Conservation (phyloP, 2,888 invertebrate genomes). For the Phlogophora meticulosa region DNA sequence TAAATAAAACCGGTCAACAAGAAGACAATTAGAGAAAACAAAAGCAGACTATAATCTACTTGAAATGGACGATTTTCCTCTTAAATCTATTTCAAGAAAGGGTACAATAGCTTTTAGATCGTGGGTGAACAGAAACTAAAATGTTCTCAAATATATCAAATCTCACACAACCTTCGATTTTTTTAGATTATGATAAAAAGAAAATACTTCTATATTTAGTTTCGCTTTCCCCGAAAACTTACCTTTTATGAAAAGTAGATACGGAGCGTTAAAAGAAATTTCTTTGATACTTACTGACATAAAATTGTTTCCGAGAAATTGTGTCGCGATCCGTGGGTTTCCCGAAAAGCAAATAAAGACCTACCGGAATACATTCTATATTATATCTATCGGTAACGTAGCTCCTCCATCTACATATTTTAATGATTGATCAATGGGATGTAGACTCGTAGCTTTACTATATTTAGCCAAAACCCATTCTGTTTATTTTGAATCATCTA, state of each 20-base stretch:
- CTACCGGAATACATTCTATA: not conserved
- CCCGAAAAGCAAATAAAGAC: not conserved
- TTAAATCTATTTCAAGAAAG: not conserved
- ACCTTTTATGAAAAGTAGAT: not conserved
- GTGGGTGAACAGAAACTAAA: not conserved
- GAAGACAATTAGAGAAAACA: not conserved
- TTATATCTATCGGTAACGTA: not conserved
- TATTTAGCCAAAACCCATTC: slow-evolving; percentile 1
- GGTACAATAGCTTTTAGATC: not conserved
- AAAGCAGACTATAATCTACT: not conserved
- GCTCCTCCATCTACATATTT: not conserved
- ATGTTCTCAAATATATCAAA: not conserved
- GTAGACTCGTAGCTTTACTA: not conserved
- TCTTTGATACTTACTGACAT: not conserved
- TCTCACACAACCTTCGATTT: not conserved
- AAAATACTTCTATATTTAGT: not conserved
- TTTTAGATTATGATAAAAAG: not conserved
- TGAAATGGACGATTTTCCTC: not conserved
- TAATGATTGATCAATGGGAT: slow-evolving; percentile 7
- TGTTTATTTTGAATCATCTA: slow-evolving; percentile 36
- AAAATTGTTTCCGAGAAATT: slow-evolving; percentile 5
- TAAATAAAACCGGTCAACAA: too few relatives aligned
- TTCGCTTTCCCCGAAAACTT: not conserved
- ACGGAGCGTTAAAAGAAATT: not conserved
- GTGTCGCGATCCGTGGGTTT: not conserved